These are phyloP conservation scores for Dicycla oo DNA, from an alignment of 2,888 invertebrate species.

Conservation along the genomic window DNA sequence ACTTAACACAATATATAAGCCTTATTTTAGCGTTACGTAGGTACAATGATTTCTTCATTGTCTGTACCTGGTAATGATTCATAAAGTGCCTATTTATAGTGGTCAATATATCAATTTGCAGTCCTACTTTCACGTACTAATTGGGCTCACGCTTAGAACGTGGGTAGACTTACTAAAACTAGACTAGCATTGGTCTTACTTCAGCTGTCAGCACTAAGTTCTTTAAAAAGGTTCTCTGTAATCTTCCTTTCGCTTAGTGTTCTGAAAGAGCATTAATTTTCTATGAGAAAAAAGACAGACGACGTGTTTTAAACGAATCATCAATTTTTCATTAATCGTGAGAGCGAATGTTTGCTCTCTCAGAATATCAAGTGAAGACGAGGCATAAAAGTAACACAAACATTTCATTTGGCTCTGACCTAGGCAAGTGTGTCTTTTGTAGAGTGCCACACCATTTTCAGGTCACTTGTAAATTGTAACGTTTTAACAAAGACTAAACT, in stretches of 20 bases:
- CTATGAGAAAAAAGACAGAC: background rate
- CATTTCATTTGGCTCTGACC: background rate
- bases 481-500: background rate
- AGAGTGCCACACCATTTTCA: background rate
- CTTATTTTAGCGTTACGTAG: background rate
- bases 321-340: background rate
- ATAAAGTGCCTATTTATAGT: conserved; percentile 21
- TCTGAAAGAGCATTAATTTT: background rate
- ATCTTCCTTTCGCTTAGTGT: background rate
- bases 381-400: too few species aligned
- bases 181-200: conserved; percentile 1
- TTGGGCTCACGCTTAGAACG: conserved; percentile 27
- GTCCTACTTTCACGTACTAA: conserved; percentile 52
- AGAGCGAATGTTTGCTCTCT: conserved; percentile 28
- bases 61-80: conserved; percentile 28
- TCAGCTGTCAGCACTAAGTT: background rate
- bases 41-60: too few species aligned
- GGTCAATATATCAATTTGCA: conserved; percentile 42
- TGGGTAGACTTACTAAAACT: conserved; percentile 29
- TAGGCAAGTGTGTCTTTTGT: background rate
- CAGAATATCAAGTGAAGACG: conserved; percentile 11
- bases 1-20: background rate
- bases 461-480: background rate
- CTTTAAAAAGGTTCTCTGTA: background rate
- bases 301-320: background rate